Conservation (phyloP, 1,140 invertebrate species). For the Saxidomus purpurata region DNA sequence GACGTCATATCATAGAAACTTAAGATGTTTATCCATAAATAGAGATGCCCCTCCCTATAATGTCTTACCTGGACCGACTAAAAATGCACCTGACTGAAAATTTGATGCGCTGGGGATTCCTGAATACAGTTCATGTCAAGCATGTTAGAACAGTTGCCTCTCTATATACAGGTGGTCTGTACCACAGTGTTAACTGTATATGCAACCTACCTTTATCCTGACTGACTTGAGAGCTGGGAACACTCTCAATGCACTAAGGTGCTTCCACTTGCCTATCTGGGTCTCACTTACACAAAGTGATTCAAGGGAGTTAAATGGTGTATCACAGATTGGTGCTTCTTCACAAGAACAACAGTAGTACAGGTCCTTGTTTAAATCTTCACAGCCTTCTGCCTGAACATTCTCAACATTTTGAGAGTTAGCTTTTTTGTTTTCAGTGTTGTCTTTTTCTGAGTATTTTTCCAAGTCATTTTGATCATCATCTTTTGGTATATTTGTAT, state of each 20-base stretch:
- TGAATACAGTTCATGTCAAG: too few relatives aligned
- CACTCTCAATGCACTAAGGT: conserved; percentile 69
- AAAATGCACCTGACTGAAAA: too few relatives aligned
- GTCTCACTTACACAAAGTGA: conserved; percentile 78
- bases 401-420: neutral
- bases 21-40: too few relatives aligned
- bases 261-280: conserved; percentile 68
- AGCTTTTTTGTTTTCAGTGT: neutral
- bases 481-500: neutral
- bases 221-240: conserved; percentile 75
- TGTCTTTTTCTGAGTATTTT: neutral
- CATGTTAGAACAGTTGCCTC: too few relatives aligned
- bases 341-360: conserved; percentile 12
- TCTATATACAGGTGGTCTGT: too few relatives aligned
- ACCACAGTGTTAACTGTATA: too few relatives aligned
- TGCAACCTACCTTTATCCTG: conserved; percentile 71
- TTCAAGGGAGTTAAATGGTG: conserved; percentile 68
- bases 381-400: neutral
- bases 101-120: too few relatives aligned
- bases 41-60: too few relatives aligned
- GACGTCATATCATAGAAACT: too few relatives aligned
- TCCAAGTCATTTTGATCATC: neutral
- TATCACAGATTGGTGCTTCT: neutral
- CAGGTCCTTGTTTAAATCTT: neutral
- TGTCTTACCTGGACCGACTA: too few relatives aligned